Evolutionary conservation across 1,140 invertebrate species (phyloP), one percentile per base, ranked within the genome.

Genomic region (Drosophila suzukii): DNA sequence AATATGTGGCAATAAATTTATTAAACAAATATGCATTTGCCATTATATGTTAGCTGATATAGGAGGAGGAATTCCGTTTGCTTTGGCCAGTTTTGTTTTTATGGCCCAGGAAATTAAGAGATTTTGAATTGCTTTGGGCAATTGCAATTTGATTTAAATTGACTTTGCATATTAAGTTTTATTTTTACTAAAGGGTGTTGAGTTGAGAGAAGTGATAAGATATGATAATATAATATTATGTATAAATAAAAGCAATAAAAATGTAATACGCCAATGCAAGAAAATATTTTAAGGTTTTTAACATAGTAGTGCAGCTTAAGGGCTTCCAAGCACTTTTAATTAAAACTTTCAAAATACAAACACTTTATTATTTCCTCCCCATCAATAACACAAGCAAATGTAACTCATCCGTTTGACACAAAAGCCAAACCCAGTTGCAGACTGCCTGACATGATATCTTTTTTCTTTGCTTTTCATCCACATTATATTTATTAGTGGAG

Each of bases 1-100:
- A 62, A 80, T 68, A 75, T 80, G 63, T 77, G 55, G 73, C 44
- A 63, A 75, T 56, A 76, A 68, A 80, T 84, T 68, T 74, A 75
- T 78, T 70, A 77, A 76, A 66, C 44, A 66, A 66, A 65, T 61
- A 54, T 73, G 51, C 63, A 55, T 60, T 73, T 72, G 55, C 59
- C 38, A 44, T 51, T 51, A 41, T 39, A 20, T 11, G 27, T 24
- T 58, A 6, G 15, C 15, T 12, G 32, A n/a, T 57, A 30, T 30
- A 44, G 12, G 30, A 11, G 20, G 7, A 13, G 43, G 32, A 57
- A 50, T 58, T 68, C 44, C 15, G 51, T 50, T 68, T 44, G 30
- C 36, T 39, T 20, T 15, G 5, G 10, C 12, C 1, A 39, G 12
- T 12, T 17, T 41, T 32, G 27, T 43, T 32, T 51, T 20, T 34